Evolutionary conservation across 2,888 invertebrate species (phyloP), one percentile per base, ranked within the genome.

Genomic region (Ochropacha duplaris): DNA sequence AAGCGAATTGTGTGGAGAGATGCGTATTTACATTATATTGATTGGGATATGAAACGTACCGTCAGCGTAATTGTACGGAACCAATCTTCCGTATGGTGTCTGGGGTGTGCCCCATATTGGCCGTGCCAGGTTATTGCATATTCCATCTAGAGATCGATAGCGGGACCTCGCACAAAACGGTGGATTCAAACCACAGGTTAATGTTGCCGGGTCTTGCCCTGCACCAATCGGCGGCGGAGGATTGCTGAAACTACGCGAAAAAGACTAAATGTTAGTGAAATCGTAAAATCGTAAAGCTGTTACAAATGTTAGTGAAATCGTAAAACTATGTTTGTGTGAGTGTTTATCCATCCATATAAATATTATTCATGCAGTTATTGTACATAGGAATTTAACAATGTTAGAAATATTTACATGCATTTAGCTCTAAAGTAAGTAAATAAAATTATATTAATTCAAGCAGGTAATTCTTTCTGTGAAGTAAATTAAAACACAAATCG

Each of bases 101-200:
- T 96, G 95, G 0, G 97, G 95, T 55, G 94, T 93, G 14, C 99
- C 99, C 94, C 96, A 95, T 8, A 95, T 94, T 0, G 99, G 97
- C 68, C 96, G 94, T 60, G 94, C 92, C 54, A 97, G 86, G 86
- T 99, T 99, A 85, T 99, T 99, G 83, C 99, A 99, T 0, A 98
- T 95, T 0, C 99, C 99, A 83, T 99, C 99, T 62, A 96, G 94
- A 0, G 96, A 64, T 19, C 92, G 93, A 84, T 98, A 98, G 55
- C 95, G 94, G 0, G 94, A 89, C 34, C 93, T 89, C 12, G 85
- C 72, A 64, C 95, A 94, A 62, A 86, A 83, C 0, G 92, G 82
- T 0, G 93, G 93, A 0, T 90, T 75, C 0, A 90, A 75, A 0
- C 93, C 94, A 71, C 94, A 94, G 0, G 93, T 93, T 58, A 86